Conservation (phyloP, 2,888 invertebrate genomes). For the Sarcophaga subvicina region DNA sequence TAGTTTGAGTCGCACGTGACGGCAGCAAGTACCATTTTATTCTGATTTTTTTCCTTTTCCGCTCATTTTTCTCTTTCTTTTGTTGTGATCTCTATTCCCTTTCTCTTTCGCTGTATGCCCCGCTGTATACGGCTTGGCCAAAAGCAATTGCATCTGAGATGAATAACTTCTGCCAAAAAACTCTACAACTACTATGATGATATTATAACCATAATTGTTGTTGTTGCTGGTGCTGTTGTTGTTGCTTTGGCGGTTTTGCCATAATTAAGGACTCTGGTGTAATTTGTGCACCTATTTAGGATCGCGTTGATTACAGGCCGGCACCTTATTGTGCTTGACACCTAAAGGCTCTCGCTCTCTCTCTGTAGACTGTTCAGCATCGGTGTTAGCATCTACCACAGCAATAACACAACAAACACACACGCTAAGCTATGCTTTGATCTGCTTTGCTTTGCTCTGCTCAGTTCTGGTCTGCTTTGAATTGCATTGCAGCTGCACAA, state of each 20-base stretch:
- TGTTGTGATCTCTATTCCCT: background rate
- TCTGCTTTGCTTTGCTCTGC: background rate
- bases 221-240: conserved; percentile 47
- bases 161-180: conserved; percentile 6
- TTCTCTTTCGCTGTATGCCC: conserved; percentile 22
- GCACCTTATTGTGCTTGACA: conserved; percentile 82
- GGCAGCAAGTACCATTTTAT: conserved; percentile 59
- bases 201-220: conserved; percentile 21
- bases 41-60: background rate
- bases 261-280: conserved; percentile 82
- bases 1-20: conserved; percentile 70
- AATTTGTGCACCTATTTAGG: conserved; percentile 82
- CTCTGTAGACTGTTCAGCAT: conserved; percentile 41
- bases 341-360: conserved; percentile 79
- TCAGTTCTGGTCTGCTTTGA: conserved; percentile 1
- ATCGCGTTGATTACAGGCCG: conserved; percentile 82
- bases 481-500: background rate
- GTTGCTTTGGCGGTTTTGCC: conserved; percentile 78
- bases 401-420: background rate
- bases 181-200: conserved; percentile 7
- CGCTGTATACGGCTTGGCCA: conserved; percentile 33
- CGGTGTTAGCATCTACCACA: background rate
- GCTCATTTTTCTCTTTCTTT: background rate
- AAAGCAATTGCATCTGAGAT: conserved; percentile 36
- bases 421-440: conserved; percentile 8